Percentiles rank a stretch among this genome's conserved stretches.
phyloP scores from a whole-genome alignment of 2,888 invertebrate species.

The Cryptocephalus moraei region DNA sequence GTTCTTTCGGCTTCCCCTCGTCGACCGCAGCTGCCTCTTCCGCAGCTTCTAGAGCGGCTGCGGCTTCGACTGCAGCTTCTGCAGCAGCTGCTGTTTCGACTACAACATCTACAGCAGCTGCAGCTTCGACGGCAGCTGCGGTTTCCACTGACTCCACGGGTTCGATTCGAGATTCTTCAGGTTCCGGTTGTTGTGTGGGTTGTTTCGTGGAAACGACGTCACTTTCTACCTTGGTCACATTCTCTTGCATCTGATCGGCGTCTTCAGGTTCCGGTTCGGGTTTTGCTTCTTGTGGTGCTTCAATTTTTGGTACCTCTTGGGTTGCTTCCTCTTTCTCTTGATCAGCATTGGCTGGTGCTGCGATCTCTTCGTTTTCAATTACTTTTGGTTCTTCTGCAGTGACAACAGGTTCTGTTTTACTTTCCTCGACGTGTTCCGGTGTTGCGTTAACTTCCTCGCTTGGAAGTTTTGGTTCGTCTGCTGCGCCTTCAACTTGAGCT shows the following conservation, averaged over 20 bases:
- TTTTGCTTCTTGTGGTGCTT: background rate
- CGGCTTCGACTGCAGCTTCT: too few species aligned
- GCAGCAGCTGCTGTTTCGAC: too few species aligned
- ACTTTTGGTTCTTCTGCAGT: background rate
- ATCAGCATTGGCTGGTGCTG: background rate
- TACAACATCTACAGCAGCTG: too few species aligned
- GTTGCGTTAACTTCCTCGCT: background rate
- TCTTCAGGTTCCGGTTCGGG: background rate
- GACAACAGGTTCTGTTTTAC: background rate
- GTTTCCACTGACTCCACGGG: too few species aligned
- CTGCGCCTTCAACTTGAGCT: too few species aligned
- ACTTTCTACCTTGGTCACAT: background rate
- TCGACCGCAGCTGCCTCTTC: too few species aligned
- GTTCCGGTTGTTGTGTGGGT: too few species aligned
- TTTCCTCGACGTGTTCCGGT: background rate
- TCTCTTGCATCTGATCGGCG: background rate
- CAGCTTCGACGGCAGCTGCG: too few species aligned
- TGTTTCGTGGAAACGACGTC: too few species aligned
- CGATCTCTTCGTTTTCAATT: background rate
- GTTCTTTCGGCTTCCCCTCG: too few species aligned
- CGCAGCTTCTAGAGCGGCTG: too few species aligned
- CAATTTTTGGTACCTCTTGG: background rate
- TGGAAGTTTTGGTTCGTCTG: background rate
- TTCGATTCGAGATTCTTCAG: too few species aligned
- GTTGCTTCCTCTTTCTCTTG: slow-evolving; percentile 4